Evolutionary conservation across 1,140 invertebrate species (phyloP), one percentile per base, ranked within the genome.

Genomic region (Varroa destructor): DNA sequence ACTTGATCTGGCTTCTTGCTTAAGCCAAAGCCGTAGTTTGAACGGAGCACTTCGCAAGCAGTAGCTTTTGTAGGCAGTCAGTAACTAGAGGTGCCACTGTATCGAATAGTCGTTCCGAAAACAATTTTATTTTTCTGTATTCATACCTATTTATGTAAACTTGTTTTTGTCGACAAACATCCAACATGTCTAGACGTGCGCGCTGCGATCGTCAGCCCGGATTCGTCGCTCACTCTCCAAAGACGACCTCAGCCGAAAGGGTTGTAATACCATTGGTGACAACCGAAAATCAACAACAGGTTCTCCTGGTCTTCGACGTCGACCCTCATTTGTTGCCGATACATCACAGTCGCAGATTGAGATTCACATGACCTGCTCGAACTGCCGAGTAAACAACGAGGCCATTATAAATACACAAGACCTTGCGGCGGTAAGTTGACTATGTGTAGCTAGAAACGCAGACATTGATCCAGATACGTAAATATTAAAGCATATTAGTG

Each of bases 321-420:
- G 61, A 67, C 61, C 61, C 61, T 67, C 61, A 3, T 67, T 67
- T 46, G 3, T 67, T 2, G 61, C 61, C 40, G 61, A 67, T 8
- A 37, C 36, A 40, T 43, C 40, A 14, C 61, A 67, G 37, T 14
- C 40, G 14, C 14, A 67, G 12, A 67, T 67, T 40, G 12, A 67
- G 61, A 37, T 67, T 5, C 37, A 43, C 61, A 1, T 67, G 40
- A 67, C 36, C 14, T 37, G 61, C 40, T 40, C 10, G 61, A 67
- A 40, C 12, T 67, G 25, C 25, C 57, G 57, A 12, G 40, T 46
- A 67, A 40, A 46, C 40, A 43, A 43, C 46, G 25, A 36, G 25
- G 25, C 46, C 40, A 40, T 40, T 43, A 67, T 67, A 2, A 3
- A 36, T 67, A 12, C 46, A 12, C 3, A 67, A 40, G 40, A 36